phyloP scores from a whole-genome alignment of 2,888 invertebrate species.

The Lordiphosa fenestrarum region DNA sequence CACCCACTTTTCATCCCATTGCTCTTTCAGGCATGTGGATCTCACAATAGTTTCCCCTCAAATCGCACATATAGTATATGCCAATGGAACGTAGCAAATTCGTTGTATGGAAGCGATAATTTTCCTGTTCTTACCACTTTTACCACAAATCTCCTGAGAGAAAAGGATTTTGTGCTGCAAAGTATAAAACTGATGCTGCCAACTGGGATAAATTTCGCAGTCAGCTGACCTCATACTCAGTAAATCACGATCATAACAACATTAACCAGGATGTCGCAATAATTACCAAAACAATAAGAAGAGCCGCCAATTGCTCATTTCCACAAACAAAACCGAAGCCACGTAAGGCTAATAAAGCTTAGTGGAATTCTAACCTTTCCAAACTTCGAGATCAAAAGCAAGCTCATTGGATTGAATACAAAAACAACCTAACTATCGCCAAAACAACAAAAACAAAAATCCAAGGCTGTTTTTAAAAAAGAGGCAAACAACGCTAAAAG shows the following conservation, averaged over 20 bases:
- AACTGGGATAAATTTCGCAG: conserved; percentile 1
- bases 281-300: conserved; percentile 1
- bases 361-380: neutral
- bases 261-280: neutral
- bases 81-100: too few relatives aligned
- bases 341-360: neutral
- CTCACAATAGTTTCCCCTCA: too few relatives aligned
- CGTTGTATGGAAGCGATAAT: too few relatives aligned
- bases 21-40: too few relatives aligned
- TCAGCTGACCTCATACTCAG: neutral
- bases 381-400: neutral
- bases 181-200: conserved; percentile 1
- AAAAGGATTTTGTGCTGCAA: neutral
- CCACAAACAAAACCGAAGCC: conserved; percentile 1
- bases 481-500: conserved; percentile 5
- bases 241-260: neutral
- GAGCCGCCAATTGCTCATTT: neutral
- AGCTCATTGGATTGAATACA: neutral
- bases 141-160: neutral
- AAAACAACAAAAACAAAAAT: neutral
- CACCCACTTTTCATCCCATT: neutral
- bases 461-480: conserved; percentile 1
- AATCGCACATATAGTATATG: too few relatives aligned
- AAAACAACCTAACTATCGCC: neutral
- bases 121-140: neutral